Conservation (phyloP, 2,888 invertebrate genomes). For the Eupithecia abbreviata region DNA sequence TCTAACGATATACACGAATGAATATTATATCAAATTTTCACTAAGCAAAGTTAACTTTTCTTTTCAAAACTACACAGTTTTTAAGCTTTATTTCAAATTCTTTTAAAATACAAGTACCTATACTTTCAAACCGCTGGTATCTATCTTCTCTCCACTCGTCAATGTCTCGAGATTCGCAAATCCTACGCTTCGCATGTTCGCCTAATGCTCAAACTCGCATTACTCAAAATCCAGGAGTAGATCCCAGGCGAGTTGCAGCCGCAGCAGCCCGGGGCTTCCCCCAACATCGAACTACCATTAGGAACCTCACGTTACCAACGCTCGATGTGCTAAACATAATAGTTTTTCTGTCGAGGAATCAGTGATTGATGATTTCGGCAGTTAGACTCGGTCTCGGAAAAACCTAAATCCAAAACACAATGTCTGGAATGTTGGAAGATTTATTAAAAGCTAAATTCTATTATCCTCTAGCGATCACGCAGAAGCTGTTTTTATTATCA, state of each 20-base stretch:
- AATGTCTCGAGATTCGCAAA: slow-evolving; percentile 1
- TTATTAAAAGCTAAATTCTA: slow-evolving; percentile 2
- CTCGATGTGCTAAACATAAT: slow-evolving; percentile 29
- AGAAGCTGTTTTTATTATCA: slow-evolving; percentile 14
- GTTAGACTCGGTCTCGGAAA: slow-evolving; percentile 12
- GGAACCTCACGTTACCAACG: slow-evolving; percentile 23
- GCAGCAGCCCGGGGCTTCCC: slow-evolving; percentile 36
- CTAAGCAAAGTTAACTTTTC: neutral
- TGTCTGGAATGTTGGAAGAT: neutral
- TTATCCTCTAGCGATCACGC: slow-evolving; percentile 1
- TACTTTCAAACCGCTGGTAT: neutral
- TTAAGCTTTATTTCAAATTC: neutral
- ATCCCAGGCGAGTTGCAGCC: slow-evolving; percentile 8
- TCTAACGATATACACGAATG: neutral
- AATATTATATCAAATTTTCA: neutral
- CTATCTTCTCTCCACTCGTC: neutral
- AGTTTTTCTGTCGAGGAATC: slow-evolving; percentile 21
- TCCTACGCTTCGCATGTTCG: neutral
- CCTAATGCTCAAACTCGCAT: slow-evolving; percentile 23
- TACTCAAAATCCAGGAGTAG: slow-evolving; percentile 24
- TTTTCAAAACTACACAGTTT: neutral
- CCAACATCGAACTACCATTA: slow-evolving; percentile 60
- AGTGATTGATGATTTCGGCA: slow-evolving; percentile 26
- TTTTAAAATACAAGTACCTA: neutral
- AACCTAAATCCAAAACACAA: slow-evolving; percentile 3